Evolutionary conservation across 2,888 invertebrate species (phyloP), one percentile per base, ranked within the genome.

Genomic region (Orgyia antiqua): DNA sequence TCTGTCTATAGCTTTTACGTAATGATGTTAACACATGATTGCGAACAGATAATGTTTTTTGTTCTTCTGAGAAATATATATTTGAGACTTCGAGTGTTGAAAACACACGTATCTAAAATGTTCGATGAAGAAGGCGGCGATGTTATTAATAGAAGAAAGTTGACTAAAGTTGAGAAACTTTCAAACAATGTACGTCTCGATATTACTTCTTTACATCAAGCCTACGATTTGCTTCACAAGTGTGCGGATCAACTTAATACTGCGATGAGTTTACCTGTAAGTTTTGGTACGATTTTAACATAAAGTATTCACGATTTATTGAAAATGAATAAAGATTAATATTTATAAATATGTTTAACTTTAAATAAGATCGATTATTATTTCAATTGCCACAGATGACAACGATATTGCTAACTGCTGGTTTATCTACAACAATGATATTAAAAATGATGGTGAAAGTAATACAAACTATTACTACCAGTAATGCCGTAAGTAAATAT

Each of bases 231-330:
- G 29, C 51, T 80, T 36, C 68, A 79, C 42, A 65, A 66, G 39
- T 74, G 70, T 42, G 60, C 75, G 1, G 59, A 64, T 25, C 57
- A 70, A 47, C 59, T 80, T 1, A 78, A 74, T 42, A 55, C 55
- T 8, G 44, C 70, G n/a, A 74, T 80, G 67, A 66, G 61, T 51
- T 51, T 77, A 13, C 67, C 74, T 55, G 79, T 82, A 62, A 52
- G 58, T 32, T 18, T 6, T 5, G 10, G 2, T 9, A 4, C 7
- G 3, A 20, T 5, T n/a, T n/a, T 7, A 17, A 5, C 7, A 17
- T 7, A 17, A 7, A n/a, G n/a, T n/a, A n/a, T n/a, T n/a, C n/a
- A n/a, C n/a, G n/a, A n/a, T n/a, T n/a, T n/a, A n/a, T n/a, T n/a
- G n/a, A n/a, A n/a, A n/a, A n/a, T n/a, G n/a, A n/a, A n/a, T n/a